Conservation (phyloP, 2,888 invertebrate genomes). For the Strigamia maritima region DNA sequence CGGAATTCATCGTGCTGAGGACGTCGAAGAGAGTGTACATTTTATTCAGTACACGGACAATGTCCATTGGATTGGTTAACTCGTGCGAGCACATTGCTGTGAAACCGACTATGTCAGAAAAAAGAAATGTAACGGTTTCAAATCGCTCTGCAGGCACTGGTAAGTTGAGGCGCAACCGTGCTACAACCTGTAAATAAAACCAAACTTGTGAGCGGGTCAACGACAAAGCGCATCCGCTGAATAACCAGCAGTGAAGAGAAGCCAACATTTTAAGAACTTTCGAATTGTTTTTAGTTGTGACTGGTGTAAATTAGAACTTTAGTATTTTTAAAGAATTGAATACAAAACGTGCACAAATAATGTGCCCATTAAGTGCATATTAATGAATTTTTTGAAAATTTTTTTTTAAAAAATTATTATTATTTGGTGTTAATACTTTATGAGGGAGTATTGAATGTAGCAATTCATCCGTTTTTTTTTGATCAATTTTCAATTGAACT, state of each 20-base stretch:
- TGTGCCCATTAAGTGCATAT: no score
- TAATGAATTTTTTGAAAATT: no score
- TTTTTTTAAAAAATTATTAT: no score
- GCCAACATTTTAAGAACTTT: no score
- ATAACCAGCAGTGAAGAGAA: no score
- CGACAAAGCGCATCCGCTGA: no score
- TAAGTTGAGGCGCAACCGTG: not conserved
- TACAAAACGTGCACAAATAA: no score
- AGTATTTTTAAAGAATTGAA: no score
- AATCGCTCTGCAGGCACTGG: conserved; percentile 36
- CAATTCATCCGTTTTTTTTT: conserved; percentile 45
- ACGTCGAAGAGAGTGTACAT: conserved; percentile 90
- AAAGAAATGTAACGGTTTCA: conserved; percentile 90
- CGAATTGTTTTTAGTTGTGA: no score
- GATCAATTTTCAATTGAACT: conserved; percentile 45
- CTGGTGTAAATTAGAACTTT: no score
- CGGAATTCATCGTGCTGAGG: conserved; percentile 86
- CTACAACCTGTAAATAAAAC: conserved; percentile 19
- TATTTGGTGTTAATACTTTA: conserved; percentile 43
- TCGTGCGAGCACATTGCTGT: conserved; percentile 82
- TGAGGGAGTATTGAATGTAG: conserved; percentile 46
- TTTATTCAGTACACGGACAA: conserved; percentile 88
- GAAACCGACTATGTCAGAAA: conserved; percentile 94
- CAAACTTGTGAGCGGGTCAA: no score
- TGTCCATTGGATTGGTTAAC: conserved; percentile 91